Percentiles rank a stretch among this genome's conserved stretches.
phyloP scores from a whole-genome alignment of 2,888 invertebrate genomes.

The Lasioglossum lativentre region DNA sequence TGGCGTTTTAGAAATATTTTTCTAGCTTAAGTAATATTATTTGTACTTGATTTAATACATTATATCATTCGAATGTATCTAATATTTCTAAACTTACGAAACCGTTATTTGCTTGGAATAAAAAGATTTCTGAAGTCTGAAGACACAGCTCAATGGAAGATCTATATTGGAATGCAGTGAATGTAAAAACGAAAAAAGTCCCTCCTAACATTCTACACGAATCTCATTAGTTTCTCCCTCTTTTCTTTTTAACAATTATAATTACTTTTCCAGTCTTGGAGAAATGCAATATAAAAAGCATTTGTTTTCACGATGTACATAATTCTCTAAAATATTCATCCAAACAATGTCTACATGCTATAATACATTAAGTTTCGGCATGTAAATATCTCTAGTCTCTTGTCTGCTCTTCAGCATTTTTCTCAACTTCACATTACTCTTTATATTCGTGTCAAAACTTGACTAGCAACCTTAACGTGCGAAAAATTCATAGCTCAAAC shows the following conservation, averaged over 20 bases:
- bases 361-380: conserved; percentile 44
- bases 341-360: conserved; percentile 54
- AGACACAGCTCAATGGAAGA: conserved; percentile 65
- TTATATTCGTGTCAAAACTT: conserved; percentile 51
- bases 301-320: conserved; percentile 50
- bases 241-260: conserved; percentile 42
- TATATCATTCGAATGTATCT: conserved; percentile 64
- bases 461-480: conserved; percentile 68
- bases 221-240: conserved; percentile 27
- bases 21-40: conserved; percentile 65
- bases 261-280: conserved; percentile 62
- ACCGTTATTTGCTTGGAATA: conserved; percentile 63
- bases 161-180: conserved; percentile 63
- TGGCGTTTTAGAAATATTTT: conserved; percentile 59
- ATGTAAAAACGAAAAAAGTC: conserved; percentile 50
- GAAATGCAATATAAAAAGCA: conserved; percentile 68
- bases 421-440: conserved; percentile 29
- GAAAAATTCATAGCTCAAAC: conserved; percentile 60
- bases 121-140: conserved; percentile 65
- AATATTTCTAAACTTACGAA: conserved; percentile 60
- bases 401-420: conserved; percentile 31
- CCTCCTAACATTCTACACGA: conserved; percentile 29
- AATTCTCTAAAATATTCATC: conserved; percentile 63
- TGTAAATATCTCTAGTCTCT: conserved; percentile 53
- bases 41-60: conserved; percentile 76